Percentiles rank a stretch among this genome's conserved stretches.
phyloP scores from a whole-genome alignment of 30 jellyfish, hydroid and myxozoan species.

The Pseudorhiza aurosa region DNA sequence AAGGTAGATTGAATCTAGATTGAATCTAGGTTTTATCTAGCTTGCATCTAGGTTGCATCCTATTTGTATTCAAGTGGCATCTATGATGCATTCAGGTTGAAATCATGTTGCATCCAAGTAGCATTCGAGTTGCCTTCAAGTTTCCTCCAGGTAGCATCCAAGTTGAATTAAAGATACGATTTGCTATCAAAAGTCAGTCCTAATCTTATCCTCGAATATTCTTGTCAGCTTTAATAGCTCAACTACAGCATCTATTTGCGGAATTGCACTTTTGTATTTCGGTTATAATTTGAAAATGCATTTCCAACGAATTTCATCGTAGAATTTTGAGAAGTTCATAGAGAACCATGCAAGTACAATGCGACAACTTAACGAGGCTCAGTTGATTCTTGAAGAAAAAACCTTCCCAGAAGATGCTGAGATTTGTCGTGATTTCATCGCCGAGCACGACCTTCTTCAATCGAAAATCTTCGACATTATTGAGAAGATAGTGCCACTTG shows the following conservation, averaged over 20 bases:
- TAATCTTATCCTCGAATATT: too few relatives aligned
- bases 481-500: constrained; percentile 53
- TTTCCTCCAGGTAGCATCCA: too few relatives aligned
- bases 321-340: constrained; percentile 63
- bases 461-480: constrained; percentile 36
- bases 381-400: constrained; percentile 52
- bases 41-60: too few relatives aligned
- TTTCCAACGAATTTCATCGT: not conserved
- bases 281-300: not conserved
- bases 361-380: constrained; percentile 50
- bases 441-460: constrained; percentile 64
- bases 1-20: too few relatives aligned
- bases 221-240: too few relatives aligned
- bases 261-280: not conserved
- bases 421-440: constrained; percentile 48
- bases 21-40: too few relatives aligned
- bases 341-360: constrained; percentile 56
- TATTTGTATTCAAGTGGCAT: too few relatives aligned
- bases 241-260: not conserved
- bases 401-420: constrained; percentile 58
- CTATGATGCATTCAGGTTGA: too few relatives aligned
- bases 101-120: too few relatives aligned
- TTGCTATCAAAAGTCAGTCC: too few relatives aligned
- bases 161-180: too few relatives aligned
- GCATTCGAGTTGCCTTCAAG: too few relatives aligned